Base-by-base conservation (phyloP, 2,888 invertebrate genomes). In the Acanthosepion pharaonis region DNA sequence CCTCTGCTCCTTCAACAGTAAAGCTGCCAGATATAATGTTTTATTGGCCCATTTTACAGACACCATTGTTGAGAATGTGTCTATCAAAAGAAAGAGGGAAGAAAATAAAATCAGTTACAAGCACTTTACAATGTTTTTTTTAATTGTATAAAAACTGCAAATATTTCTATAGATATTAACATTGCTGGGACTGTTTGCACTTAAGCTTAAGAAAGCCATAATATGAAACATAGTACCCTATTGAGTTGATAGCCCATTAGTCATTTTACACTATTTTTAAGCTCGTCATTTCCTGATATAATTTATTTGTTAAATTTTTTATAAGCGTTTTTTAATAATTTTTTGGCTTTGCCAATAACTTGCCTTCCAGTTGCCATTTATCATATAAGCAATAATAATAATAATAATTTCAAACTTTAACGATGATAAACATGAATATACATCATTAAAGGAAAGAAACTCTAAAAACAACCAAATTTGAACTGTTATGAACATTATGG, bases 281-380 rank as follows among this genome's bases (percentile, higher is more conserved):
- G 78, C n/a, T 33, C 78, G n/a, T 78, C 78, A 15, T 78, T 78
- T n/a, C 78, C 23, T 59, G 59, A 59, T 23, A 59, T 23, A 59
- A 59, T 59, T 78, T 78, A 78, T 78, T 78, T 78, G 78, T 78
- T 78, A 78, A 78, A 78, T n/a, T n/a, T 78, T 78, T 78, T 78
- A 78, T 78, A 78, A 78, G 78, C n/a, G 5, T 78, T 78, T 78
- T n/a, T 78, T 51, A 25, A n/a, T 28, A n/a, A 18, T n/a, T 53
- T 93, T 93, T 93, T 93, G 93, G 93, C 93, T 93, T 93, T 93
- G 93, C 93, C 93, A 51, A 53, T 93, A 53, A 28, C 93, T 93
- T 93, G 93, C 93, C 93, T 93, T 93, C 93, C 93, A 93, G 93
- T 93, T 93, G 93, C 53, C 93, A 93, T 53, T 93, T 53, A 93